Evolutionary conservation across 1,140 invertebrate genomes (phyloP), one percentile per base, ranked within the genome.

Genomic region (Drosophila mojavensis): DNA sequence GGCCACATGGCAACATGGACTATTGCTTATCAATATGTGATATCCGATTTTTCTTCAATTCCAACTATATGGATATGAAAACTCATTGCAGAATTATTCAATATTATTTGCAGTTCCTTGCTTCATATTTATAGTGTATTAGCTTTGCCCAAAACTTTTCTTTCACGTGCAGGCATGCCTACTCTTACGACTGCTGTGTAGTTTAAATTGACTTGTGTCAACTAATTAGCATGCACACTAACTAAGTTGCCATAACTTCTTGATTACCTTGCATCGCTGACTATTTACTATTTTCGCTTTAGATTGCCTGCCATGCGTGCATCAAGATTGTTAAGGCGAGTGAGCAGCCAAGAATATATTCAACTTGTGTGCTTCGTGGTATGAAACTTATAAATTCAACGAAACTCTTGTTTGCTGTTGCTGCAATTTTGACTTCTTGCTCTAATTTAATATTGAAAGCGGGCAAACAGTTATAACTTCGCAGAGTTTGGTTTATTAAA

Each of bases 181-280:
- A 11, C 36, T 39, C 6, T 5, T 36, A 10, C 33, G 0, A 7
- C 7, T 36, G 7, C 33, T 10, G 9, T 15, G 26, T 7, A 5
- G 43, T 48, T 60, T 26, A 41, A 54, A 56, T 43, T 26, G 20
- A 26, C 33, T 56, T 20, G 43, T 30, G 41, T 33, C n/a, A 60
- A 47, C 58, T 60, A 60, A 59, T 43, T 59, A 45, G 26, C 26
- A 59, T 59, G 51, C n/a, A 28, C 20, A 59, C 20, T 28, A 59
- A 56, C 54, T 13, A 20, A 39, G 17, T 56, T 39, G n/a, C 26
- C 26, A 53, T 17, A 33, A 33, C 51, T 53, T 53, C 28, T 53
- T 55, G 53, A 11, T 55, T 36, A 15, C 15, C 3, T 41, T 56
- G 54, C 26, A 15, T 48, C 24, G 7, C n/a, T 47, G 26, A 48